Evolutionary conservation across 2,797 vertebrate species (phyloP).

Genomic region (Macropodus opercularis): DNA sequence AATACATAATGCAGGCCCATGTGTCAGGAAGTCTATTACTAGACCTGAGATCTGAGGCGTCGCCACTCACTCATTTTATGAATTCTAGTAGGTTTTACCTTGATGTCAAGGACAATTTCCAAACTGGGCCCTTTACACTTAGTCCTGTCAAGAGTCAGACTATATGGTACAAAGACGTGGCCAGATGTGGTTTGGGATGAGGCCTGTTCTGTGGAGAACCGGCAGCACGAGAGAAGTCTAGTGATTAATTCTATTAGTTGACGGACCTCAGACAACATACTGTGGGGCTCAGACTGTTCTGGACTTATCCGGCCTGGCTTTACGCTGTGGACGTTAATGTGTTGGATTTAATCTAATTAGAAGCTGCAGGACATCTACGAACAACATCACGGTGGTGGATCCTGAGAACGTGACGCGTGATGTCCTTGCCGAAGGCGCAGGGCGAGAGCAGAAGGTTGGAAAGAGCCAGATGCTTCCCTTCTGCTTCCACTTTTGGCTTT

Average conservation of each 20-base stretch:
- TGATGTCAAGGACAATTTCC: conserved; percentile 65
- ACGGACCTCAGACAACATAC: too few species aligned
- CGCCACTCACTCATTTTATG: conserved; percentile 12
- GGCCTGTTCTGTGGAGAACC: conserved; percentile 11
- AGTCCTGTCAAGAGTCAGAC: too few species aligned
- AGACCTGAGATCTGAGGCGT: conserved; percentile 46
- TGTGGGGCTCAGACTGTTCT: too few species aligned
- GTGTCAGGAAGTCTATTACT: conserved; percentile 66
- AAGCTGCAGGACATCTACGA: conserved; percentile 27
- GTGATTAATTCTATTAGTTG: too few species aligned
- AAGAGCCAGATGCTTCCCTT: conserved; percentile 10
- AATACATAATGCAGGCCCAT: conserved; percentile 65
- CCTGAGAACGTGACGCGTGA: conserved; percentile 20
- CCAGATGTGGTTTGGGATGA: too few species aligned
- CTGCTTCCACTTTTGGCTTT: not conserved
- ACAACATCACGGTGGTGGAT: conserved; percentile 9
- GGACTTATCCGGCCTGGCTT: too few species aligned
- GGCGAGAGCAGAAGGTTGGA: not conserved
- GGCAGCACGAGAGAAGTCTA: conserved; percentile 3
- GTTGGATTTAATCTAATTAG: too few species aligned
- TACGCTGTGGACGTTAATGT: too few species aligned
- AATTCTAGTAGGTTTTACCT: conserved; percentile 52
- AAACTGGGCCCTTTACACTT: conserved; percentile 30
- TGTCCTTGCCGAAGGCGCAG: not conserved
- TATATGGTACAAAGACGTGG: too few species aligned